Evolutionary conservation across 1,140 invertebrate genomes (phyloP), one percentile per base, ranked within the genome.

Genomic region (Drosophila ananassae): DNA sequence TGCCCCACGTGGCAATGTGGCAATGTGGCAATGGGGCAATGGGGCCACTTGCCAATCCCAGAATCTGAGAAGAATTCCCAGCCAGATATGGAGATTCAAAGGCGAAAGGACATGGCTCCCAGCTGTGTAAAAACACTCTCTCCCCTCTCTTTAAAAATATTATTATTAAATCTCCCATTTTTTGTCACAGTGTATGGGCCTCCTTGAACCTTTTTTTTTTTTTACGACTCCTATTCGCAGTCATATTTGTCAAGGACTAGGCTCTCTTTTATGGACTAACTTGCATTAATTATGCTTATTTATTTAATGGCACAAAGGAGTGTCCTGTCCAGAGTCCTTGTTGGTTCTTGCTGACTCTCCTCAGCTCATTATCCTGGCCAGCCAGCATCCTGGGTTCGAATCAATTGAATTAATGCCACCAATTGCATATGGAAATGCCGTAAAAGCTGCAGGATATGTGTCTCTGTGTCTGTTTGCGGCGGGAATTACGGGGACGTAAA

Each of bases 231-330:
- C 37, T 54, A 64, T 58, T 57, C 57, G 69, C 59, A 64, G 66
- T 57, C 57, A 74, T 62, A 73, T 73, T 64, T 62, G 28, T 13
- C 62, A 68, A 67, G 52, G 62, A 55, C 9, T 32, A 2, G 5
- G 30, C 12, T 37, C 3, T 37, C 3, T 1, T 4, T 12, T n/a
- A 39, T 13, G 12, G 0, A 44, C 39, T 2, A 3, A n/a, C 41
- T 28, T 72, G 69, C 57, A 73, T 73, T 73, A 73, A 73, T 73
- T 73, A 73, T 73, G 68, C 68, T 56, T 73, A 73, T 63, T 73
- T 73, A 73, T 73, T 73, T 73, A 56, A 73, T 63, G 69, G 12
- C 28, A 56, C 39, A 37, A 37, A 37, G 13, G 41, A 39, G 3
- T 62, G 51, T 53, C 37, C n/a, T 7, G 34, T 1, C 3, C 10